Percentiles rank a stretch among this genome's conserved stretches.
These are phyloP conservation scores for Parnassius smintheus DNA, from an alignment of 2,888 invertebrate genomes.

Conservation along the genomic window DNA sequence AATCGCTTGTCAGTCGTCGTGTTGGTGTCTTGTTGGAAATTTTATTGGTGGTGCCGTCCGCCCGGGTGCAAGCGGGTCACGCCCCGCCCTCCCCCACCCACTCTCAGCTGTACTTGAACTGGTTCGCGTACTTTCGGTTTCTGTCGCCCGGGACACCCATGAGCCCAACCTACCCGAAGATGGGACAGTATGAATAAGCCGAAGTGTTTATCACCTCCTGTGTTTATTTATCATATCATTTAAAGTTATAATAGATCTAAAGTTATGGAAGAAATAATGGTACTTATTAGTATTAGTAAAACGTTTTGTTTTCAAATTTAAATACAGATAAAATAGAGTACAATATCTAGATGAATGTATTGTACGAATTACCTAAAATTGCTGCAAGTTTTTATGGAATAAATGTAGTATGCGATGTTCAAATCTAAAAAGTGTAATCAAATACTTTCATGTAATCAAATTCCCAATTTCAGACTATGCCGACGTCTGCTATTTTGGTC, in stretches of 20 bases:
- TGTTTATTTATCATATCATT: too few species aligned
- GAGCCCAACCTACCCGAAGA: constrained; percentile 67
- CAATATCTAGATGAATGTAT: too few species aligned
- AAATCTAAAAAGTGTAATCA: too few species aligned
- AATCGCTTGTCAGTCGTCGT: constrained; percentile 3
- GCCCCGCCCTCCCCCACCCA: constrained; percentile 35
- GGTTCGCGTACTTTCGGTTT: constrained; percentile 67
- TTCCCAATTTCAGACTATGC: too few species aligned
- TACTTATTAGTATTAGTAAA: too few species aligned
- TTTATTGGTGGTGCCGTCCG: constrained; percentile 24
- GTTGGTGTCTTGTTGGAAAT: constrained; percentile 11
- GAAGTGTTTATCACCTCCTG: neutral
- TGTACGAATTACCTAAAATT: too few species aligned
- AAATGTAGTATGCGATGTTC: too few species aligned
- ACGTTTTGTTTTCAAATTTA: too few species aligned
- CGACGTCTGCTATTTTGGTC: too few species aligned
- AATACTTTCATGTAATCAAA: too few species aligned
- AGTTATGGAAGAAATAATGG: neutral
- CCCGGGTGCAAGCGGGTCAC: constrained; percentile 54
- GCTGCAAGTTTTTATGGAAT: too few species aligned
- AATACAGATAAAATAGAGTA: too few species aligned
- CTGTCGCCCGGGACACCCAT: constrained; percentile 49
- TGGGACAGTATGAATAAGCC: constrained; percentile 26
- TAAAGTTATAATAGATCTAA: neutral
- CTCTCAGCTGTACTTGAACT: constrained; percentile 61